These are phyloP conservation scores for Sycophaga agraensis DNA, from an alignment of 1,140 invertebrate species.

Conservation along the genomic window DNA sequence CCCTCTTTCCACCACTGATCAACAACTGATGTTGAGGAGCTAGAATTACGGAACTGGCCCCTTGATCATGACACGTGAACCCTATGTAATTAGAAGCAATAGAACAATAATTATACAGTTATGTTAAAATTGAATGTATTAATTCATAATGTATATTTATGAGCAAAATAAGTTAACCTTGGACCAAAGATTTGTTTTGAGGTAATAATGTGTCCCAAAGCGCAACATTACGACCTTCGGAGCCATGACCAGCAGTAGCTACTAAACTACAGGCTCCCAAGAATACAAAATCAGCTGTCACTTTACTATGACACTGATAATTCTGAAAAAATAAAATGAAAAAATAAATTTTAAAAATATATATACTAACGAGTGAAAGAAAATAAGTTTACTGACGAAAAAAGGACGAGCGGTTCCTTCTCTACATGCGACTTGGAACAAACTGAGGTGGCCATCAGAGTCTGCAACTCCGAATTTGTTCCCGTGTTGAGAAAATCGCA, in stretches of 20 bases:
- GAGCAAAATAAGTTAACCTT: conserved; percentile 59
- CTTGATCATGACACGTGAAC: conserved; percentile 91
- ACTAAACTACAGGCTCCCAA: conserved; percentile 95
- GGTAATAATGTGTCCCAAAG: conserved; percentile 98
- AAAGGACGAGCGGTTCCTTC: conserved; percentile 84
- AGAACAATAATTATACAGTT: not conserved
- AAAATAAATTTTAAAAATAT: conserved; percentile 12
- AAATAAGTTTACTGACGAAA: conserved; percentile 78
- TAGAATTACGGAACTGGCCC: conserved; percentile 84
- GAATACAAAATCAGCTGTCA: conserved; percentile 96
- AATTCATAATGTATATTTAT: too few species aligned
- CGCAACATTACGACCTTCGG: conserved; percentile 96
- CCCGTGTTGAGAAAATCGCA: conserved; percentile 93
- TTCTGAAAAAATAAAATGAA: conserved; percentile 66
- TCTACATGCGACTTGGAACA: conserved; percentile 91
- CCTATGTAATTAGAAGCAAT: conserved; percentile 58
- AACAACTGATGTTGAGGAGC: conserved; percentile 89
- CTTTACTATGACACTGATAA: conserved; percentile 95
- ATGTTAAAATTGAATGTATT: not conserved
- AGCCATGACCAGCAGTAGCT: conserved; percentile 95
- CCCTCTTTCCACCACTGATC: conserved; percentile 94
- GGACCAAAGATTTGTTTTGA: conserved; percentile 88
- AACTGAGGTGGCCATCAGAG: conserved; percentile 84
- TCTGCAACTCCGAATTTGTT: conserved; percentile 98
- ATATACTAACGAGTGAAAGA: too few species aligned